These are phyloP conservation scores for Bolinopsis microptera DNA, from an alignment of 37 sponge, comb jelly and placozoan species.

Conservation along the genomic window DNA sequence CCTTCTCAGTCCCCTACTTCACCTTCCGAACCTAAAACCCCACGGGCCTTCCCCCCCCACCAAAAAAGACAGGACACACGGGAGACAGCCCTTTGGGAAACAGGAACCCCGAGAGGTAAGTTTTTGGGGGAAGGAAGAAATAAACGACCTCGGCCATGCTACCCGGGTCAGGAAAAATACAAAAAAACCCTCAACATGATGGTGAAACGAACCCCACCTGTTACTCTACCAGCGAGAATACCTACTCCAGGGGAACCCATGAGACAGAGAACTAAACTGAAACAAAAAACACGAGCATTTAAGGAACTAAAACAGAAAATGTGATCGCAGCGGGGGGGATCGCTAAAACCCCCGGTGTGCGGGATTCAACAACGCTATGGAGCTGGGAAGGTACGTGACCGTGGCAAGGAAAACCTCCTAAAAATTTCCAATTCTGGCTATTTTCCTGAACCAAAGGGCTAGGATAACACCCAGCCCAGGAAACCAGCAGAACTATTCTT, in stretches of 20 bases:
- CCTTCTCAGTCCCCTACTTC: not conserved
- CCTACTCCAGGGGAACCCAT: not conserved
- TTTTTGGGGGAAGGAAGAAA: no score
- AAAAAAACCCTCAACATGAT: not conserved
- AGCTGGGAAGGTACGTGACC: slow-evolving; percentile 28
- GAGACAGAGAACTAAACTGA: not conserved
- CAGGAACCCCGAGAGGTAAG: no score
- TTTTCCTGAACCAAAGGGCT: slow-evolving; percentile 3
- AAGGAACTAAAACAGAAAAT: not conserved
- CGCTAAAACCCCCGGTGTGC: not conserved
- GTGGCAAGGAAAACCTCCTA: slow-evolving; percentile 10
- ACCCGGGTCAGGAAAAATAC: not conserved
- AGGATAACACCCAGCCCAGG: not conserved
- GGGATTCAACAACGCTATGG: not conserved
- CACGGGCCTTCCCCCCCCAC: not conserved
- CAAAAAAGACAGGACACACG: not conserved
- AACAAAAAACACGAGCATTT: not conserved
- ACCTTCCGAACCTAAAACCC: not conserved
- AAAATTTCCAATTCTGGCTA: slow-evolving; percentile 10
- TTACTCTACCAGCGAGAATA: not conserved
- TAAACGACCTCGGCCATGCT: slow-evolving; percentile 47
- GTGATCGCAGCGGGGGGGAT: not conserved
- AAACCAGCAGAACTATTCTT: not conserved
- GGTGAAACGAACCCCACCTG: not conserved
- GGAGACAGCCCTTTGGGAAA: not conserved